Conservation (phyloP, 35 echinoderm and acorn worm species). For the Diadema setosum region DNA sequence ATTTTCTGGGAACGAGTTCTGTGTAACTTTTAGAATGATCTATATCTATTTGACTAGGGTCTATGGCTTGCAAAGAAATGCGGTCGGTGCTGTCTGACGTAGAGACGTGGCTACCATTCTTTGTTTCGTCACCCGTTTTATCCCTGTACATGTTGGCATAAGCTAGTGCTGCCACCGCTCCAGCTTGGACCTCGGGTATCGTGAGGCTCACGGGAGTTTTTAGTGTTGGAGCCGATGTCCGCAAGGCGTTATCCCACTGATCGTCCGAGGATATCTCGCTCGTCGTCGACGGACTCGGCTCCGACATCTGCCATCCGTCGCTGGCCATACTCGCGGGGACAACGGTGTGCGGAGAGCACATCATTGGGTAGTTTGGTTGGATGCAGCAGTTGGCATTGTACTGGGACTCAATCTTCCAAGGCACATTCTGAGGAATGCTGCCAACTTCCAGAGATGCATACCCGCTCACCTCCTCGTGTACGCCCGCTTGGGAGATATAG, state of each 20-base stretch:
- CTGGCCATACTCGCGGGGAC: background rate
- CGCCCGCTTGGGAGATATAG: background rate
- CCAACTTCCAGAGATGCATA: background rate
- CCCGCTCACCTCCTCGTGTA: background rate
- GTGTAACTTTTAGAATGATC: constrained; percentile 62
- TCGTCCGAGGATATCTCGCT: background rate
- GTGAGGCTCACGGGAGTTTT: constrained; percentile 59
- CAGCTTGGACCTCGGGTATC: constrained; percentile 87
- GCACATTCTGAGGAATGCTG: background rate
- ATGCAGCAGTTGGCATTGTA: background rate
- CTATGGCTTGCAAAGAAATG: background rate
- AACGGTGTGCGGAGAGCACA: background rate
- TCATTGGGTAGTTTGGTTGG: background rate
- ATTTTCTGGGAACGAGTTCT: constrained; percentile 58
- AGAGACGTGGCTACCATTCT: background rate
- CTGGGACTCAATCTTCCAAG: background rate
- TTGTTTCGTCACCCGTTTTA: constrained; percentile 26
- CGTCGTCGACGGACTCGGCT: background rate
- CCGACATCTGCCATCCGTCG: background rate
- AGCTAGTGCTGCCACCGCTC: constrained; percentile 84
- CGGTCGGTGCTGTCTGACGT: background rate
- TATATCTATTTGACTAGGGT: background rate
- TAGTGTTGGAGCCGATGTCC: background rate
- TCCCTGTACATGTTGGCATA: constrained; percentile 93
- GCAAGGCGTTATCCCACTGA: constrained; percentile 26